Conservation (phyloP, 2,113 vertebrate species). For the Catagonus wagneri region DNA sequence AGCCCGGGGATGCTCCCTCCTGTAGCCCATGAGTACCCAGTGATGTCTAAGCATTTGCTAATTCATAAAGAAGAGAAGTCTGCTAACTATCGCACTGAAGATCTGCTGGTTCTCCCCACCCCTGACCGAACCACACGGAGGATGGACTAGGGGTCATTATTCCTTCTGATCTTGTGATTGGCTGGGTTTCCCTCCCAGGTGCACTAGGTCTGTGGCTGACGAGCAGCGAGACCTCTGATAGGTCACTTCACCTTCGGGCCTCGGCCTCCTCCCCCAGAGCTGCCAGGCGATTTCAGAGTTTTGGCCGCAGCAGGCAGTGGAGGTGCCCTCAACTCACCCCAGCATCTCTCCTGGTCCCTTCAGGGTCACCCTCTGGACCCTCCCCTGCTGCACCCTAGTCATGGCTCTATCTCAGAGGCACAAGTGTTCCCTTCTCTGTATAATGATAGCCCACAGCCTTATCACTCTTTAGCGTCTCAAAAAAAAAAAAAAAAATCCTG, state of each 20-base stretch:
- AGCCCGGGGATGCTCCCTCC: background rate
- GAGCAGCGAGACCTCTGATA: background rate
- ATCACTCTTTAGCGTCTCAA: background rate
- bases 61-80: background rate
- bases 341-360: background rate
- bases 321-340: background rate
- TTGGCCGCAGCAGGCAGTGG: background rate
- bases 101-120: background rate
- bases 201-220: background rate
- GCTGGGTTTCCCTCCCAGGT: background rate
- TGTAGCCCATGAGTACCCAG: background rate
- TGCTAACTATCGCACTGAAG: background rate
- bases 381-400: fast-evolving
- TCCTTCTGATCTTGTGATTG: background rate
- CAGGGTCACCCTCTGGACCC: fast-evolving
- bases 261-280: background rate
- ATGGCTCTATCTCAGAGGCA: background rate
- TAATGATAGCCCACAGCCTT: fast-evolving
- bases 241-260: background rate
- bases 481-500: background rate
- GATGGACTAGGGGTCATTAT: too few relatives aligned
- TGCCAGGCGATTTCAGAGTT: background rate
- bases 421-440: background rate
- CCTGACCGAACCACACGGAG: too few relatives aligned
- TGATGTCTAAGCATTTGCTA: background rate